Conservation (phyloP, 2,888 invertebrate species). For the Microdon myrmicae region DNA sequence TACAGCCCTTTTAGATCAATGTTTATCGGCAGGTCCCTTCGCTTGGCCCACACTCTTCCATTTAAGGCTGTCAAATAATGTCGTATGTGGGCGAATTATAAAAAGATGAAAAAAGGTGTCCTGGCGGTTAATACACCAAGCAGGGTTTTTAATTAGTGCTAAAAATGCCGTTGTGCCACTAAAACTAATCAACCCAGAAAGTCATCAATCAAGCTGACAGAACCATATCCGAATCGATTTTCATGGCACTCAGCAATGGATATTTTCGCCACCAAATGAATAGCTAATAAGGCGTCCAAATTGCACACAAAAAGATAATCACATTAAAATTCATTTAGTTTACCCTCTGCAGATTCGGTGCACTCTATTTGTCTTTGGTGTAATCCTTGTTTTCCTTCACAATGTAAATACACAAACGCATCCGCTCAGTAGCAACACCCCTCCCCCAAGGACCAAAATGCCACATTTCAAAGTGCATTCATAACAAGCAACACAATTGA, state of each 20-base stretch:
- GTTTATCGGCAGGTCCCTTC: too few relatives aligned
- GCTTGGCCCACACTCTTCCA: too few relatives aligned
- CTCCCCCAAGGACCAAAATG: conserved; percentile 11
- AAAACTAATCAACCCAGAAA: too few relatives aligned
- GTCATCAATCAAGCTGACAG: conserved; percentile 9
- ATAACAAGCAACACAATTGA: conserved; percentile 9
- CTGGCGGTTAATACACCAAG: too few relatives aligned
- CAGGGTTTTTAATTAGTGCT: too few relatives aligned
- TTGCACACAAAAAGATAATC: conserved; percentile 45
- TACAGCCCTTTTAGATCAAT: too few relatives aligned
- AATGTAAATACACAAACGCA: conserved; percentile 28
- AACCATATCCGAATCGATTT: conserved; percentile 33
- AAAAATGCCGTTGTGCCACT: too few relatives aligned
- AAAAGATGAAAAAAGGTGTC: too few relatives aligned
- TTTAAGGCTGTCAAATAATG: too few relatives aligned
- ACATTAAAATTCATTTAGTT: conserved; percentile 45
- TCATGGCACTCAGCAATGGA: conserved; percentile 11
- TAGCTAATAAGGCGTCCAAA: conserved; percentile 44
- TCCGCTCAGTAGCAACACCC: conserved; percentile 5
- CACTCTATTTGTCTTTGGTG: conserved; percentile 25
- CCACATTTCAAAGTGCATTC: conserved; percentile 25
- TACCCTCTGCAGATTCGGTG: conserved; percentile 5
- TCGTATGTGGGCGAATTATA: too few relatives aligned
- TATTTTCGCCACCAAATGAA: conserved; percentile 28
- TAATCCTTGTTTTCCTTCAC: conserved; percentile 42